Evolutionary conservation across 2,888 invertebrate species (phyloP), one percentile per base, ranked within the genome.

Genomic region (Drosophila kokeensis): DNA sequence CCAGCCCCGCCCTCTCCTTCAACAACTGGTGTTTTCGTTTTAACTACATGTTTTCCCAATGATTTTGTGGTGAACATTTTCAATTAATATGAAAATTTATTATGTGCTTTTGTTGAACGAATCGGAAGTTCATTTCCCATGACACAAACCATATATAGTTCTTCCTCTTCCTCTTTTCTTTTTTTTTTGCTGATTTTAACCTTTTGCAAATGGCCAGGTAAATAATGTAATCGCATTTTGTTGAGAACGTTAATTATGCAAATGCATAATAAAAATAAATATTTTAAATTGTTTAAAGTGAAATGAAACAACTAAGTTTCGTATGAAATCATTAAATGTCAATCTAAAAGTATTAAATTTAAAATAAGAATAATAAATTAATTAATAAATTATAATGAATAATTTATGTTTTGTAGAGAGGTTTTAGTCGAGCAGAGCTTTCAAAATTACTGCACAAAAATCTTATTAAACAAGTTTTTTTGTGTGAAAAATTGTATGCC

Each of bases 41-140:
- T 21, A 49, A 59, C 50, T 68, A 50, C 60, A 42, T 68, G 55
- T 49, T 54, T 42, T 27, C 10, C 18, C 36, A n/a, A 18, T 29
- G 53, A 61, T 52, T 59, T 63, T 69, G 77, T 36, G 61, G 75
- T 66, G 11, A 52, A 53, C 66, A 73, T 72, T 62, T 76, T 58
- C 82, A 80, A 84, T 87, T 80, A 84, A 76, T 76, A 78, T 80
- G 66, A 70, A 69, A 78, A 78, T 82, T 61, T 74, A 76, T 78
- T 58, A 63, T 71, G 50, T 52, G 45, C 71, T 38, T 65, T 62
- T 70, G 63, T 69, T 65, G 64, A 49, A 49, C 38, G 59, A 38
- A 75, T 59, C 78, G 73, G 78, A 83, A 74, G 68, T 83, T 73
- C 49, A 83, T 73, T 85, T 83, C 71, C 38, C 67, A 68, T 69